Evolutionary conservation across 2,797 vertebrate species (phyloP).

Genomic region (Poeciliopsis gracilis): DNA sequence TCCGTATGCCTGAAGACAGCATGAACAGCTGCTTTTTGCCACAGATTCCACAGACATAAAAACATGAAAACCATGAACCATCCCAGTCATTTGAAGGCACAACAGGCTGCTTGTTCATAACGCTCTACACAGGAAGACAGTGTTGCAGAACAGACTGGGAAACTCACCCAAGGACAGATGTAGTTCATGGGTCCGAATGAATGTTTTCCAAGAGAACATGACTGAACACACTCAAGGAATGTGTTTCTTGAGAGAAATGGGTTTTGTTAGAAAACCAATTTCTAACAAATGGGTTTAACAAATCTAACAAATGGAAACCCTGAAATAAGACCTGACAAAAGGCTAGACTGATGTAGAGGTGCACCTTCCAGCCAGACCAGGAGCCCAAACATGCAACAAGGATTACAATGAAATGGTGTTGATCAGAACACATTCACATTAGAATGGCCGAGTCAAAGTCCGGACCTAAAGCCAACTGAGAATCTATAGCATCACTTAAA

Average conservation of each 20-base stretch:
- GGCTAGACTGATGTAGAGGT: not conserved
- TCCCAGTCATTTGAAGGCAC: not conserved
- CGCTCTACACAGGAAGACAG: not conserved
- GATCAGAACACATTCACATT: not conserved
- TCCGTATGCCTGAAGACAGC: not conserved
- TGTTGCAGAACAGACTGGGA: not conserved
- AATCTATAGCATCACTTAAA: not conserved
- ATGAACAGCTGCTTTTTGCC: not conserved
- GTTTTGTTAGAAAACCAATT: too few species aligned
- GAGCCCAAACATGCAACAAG: not conserved
- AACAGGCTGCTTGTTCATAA: not conserved
- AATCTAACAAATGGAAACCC: not conserved
- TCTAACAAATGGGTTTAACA: too few species aligned
- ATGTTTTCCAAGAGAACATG: not conserved
- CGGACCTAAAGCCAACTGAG: not conserved
- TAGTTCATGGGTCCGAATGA: not conserved
- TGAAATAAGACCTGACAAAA: not conserved
- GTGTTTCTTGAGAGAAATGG: too few species aligned
- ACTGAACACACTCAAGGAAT: not conserved
- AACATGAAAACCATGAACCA: not conserved
- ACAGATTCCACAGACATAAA: not conserved
- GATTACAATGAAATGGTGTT: too few species aligned
- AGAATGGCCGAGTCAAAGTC: not conserved
- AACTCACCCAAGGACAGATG: not conserved
- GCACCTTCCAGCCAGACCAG: not conserved